Conservation (phyloP, 2,888 invertebrate species). For the Epirrhoe tristata region DNA sequence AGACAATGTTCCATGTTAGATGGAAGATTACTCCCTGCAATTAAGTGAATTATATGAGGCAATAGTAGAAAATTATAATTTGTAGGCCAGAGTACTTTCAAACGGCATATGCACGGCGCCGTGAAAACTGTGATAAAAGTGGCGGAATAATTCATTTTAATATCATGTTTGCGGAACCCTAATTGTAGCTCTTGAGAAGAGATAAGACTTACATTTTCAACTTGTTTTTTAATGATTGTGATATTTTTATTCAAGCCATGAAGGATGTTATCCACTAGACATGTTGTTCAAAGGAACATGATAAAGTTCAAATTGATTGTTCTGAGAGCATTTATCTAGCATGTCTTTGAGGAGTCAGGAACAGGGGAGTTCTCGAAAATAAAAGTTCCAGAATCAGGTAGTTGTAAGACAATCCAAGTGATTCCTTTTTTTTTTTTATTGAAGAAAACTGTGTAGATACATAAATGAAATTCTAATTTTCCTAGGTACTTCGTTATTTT, state of each 20-base stretch:
- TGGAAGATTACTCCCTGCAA: slow-evolving; percentile 35
- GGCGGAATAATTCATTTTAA: slow-evolving; percentile 16
- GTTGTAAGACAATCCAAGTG: too few species aligned
- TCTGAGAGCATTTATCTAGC: too few species aligned
- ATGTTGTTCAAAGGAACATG: background rate
- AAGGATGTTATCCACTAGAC: background rate
- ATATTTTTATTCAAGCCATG: background rate
- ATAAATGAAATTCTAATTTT: too few species aligned
- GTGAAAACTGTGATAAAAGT: slow-evolving; percentile 36
- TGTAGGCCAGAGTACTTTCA: slow-evolving; percentile 46
- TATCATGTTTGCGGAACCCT: slow-evolving; percentile 20
- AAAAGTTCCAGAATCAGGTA: too few species aligned
- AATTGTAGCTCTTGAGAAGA: slow-evolving; percentile 14
- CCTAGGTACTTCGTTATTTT: background rate
- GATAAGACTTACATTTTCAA: slow-evolving; percentile 18
- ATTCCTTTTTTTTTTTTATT: too few species aligned
- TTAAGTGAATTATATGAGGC: slow-evolving; percentile 42
- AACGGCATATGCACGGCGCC: slow-evolving; percentile 27
- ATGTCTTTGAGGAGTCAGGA: too few species aligned
- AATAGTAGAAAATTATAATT: slow-evolving; percentile 37
- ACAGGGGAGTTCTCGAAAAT: too few species aligned
- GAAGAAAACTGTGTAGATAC: too few species aligned
- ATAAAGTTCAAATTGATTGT: too few species aligned
- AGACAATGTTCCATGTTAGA: slow-evolving; percentile 39
- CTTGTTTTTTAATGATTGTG: background rate